phyloP scores from a whole-genome alignment of 2,113 vertebrate genomes.

The Cryptomyrus ogoouensis region DNA sequence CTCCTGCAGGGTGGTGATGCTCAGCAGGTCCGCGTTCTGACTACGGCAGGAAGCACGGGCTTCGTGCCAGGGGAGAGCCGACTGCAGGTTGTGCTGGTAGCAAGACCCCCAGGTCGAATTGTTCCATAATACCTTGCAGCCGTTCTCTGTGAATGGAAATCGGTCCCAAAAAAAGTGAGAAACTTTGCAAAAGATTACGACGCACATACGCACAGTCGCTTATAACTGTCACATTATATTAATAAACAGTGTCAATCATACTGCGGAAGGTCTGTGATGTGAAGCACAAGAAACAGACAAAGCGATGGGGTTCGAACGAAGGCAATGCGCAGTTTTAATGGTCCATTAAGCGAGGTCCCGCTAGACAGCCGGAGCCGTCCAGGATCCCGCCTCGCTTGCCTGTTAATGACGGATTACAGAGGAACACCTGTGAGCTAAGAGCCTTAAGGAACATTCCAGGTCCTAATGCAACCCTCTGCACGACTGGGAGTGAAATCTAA shows the following conservation, averaged over 20 bases:
- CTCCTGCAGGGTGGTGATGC: conserved; percentile 60
- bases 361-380: not conserved
- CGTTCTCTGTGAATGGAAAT: conserved; percentile 62
- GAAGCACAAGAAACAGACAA: not conserved
- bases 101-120: conserved; percentile 61
- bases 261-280: not conserved
- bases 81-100: conserved; percentile 77
- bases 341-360: not conserved
- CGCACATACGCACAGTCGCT: not conserved
- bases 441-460: not conserved
- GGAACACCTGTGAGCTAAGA: not conserved
- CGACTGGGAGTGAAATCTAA: not conserved
- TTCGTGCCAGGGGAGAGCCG: conserved; percentile 79
- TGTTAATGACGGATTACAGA: not conserved
- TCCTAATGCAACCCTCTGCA: not conserved
- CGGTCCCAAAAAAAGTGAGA: not conserved
- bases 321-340: not conserved
- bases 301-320: not conserved
- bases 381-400: no score
- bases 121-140: conserved; percentile 70
- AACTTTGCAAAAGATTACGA: not conserved
- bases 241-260: not conserved
- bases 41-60: conserved; percentile 81
- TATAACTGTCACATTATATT: not conserved
- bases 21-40: conserved; percentile 83